Evolutionary conservation across 1,140 invertebrate genomes (phyloP).

Genomic region (Lepidurus packardi): DNA sequence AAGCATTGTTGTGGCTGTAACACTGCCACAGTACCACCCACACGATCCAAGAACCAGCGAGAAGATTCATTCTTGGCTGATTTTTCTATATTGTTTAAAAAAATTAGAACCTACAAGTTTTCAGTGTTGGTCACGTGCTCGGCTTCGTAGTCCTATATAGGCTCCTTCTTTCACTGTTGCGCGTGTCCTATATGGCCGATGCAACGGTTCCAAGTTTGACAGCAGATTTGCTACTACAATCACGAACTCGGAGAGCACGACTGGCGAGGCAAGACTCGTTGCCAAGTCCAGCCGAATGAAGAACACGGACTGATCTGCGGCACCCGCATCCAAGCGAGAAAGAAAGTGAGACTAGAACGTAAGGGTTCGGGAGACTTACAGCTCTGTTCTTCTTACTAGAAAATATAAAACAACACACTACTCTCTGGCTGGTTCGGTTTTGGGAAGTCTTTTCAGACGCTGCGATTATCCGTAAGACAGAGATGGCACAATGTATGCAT

Average conservation of each 20-base stretch:
- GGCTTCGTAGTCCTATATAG: not conserved
- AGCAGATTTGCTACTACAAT: not conserved
- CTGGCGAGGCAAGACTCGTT: not conserved
- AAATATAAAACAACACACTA: not conserved
- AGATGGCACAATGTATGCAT: not conserved
- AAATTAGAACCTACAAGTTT: too few species aligned
- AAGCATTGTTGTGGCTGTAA: not conserved
- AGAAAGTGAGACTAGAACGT: not conserved
- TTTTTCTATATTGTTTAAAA: too few species aligned
- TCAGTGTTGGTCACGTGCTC: not conserved
- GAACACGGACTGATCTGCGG: constrained; percentile 12
- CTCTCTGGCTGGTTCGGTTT: not conserved
- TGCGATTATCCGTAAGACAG: not conserved
- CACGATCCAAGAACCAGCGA: not conserved
- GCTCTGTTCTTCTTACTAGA: not conserved
- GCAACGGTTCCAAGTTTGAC: not conserved
- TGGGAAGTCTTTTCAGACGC: not conserved
- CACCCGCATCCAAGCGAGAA: constrained; percentile 4
- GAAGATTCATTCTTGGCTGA: not conserved
- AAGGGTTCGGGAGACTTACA: not conserved
- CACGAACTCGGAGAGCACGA: not conserved
- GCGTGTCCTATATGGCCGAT: not conserved
- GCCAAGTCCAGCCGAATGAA: constrained; percentile 5
- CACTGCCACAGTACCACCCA: constrained; percentile 5
- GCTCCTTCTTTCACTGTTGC: not conserved